Evolutionary conservation across 2,113 vertebrate genomes (phyloP).

Genomic region (Alaudala cheleensis): DNA sequence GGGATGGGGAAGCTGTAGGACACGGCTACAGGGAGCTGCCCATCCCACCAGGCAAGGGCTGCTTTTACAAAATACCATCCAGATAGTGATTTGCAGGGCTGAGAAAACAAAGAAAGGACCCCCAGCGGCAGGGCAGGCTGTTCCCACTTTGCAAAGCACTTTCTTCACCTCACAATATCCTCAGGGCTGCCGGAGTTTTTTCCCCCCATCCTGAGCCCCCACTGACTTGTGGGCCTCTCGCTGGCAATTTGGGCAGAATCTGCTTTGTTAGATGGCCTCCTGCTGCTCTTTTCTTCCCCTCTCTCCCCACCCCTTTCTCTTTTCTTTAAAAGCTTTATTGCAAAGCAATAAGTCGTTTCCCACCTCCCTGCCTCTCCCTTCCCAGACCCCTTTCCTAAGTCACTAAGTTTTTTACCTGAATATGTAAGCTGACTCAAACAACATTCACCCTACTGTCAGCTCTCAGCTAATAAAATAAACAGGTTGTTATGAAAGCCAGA

Average conservation of each 20-base stretch:
- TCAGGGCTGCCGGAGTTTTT: neutral
- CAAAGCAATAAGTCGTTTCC: constrained; percentile 43
- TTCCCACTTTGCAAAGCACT: neutral
- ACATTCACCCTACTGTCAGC: neutral
- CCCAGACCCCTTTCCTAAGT: neutral
- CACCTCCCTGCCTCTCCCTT: neutral
- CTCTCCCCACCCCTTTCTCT: neutral
- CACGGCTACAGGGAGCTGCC: neutral
- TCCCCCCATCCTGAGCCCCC: neutral
- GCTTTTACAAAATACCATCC: neutral
- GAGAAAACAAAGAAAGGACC: neutral
- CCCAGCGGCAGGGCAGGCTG: neutral
- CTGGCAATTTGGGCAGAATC: constrained; percentile 46
- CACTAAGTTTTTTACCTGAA: neutral
- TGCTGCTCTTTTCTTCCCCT: constrained; percentile 48
- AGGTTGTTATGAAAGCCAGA: neutral
- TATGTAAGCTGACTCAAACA: neutral
- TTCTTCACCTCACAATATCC: constrained; percentile 11
- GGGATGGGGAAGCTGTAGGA: neutral
- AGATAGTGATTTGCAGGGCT: neutral
- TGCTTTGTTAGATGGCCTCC: constrained; percentile 53
- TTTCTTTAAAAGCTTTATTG: constrained; percentile 50
- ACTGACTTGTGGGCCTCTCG: constrained; percentile 22
- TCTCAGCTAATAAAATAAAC: constrained; percentile 19
- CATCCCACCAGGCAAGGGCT: neutral